A percentile compares a stretch with the other conserved stretches of the same genome.
These are phyloP conservation scores for Sinocyclocheilus anophthalmus DNA, from an alignment of 2,113 vertebrate genomes.

Conservation along the genomic window DNA sequence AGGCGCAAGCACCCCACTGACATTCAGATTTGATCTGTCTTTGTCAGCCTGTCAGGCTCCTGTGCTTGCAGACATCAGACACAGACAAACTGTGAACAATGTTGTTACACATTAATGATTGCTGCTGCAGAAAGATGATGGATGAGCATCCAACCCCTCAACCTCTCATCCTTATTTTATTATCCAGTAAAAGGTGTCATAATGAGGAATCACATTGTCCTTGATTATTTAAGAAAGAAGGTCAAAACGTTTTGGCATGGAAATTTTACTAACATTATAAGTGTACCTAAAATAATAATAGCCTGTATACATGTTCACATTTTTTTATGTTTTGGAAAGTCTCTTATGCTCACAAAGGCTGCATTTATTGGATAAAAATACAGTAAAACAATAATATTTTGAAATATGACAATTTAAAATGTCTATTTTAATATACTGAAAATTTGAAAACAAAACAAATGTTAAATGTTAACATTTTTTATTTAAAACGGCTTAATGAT, in stretches of 20 bases:
- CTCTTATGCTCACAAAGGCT: not conserved
- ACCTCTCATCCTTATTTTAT: conserved; percentile 1
- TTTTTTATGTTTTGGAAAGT: not conserved
- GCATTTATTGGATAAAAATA: not conserved
- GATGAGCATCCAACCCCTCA: conserved; percentile 42
- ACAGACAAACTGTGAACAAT: conserved; percentile 77
- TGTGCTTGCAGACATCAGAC: conserved; percentile 59
- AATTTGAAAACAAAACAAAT: not conserved
- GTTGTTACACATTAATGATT: conserved; percentile 74
- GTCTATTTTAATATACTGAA: not conserved
- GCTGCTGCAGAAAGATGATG: conserved; percentile 57
- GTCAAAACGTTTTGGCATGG: too few species aligned
- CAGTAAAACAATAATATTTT: not conserved
- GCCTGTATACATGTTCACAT: not conserved
- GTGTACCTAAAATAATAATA: not conserved
- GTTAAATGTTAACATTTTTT: too few species aligned
- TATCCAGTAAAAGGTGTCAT: not conserved
- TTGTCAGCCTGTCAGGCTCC: conserved; percentile 61
- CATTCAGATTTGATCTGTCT: conserved; percentile 68
- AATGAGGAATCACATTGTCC: not conserved
- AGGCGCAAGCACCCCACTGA: conserved; percentile 46
- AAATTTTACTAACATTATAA: too few species aligned
- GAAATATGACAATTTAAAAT: not conserved
- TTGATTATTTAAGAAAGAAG: conserved; percentile 12
- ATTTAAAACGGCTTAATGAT: too few species aligned